These are phyloP conservation scores for Zaprionus tsacasi DNA, from an alignment of 1,140 invertebrate species.

Conservation along the genomic window DNA sequence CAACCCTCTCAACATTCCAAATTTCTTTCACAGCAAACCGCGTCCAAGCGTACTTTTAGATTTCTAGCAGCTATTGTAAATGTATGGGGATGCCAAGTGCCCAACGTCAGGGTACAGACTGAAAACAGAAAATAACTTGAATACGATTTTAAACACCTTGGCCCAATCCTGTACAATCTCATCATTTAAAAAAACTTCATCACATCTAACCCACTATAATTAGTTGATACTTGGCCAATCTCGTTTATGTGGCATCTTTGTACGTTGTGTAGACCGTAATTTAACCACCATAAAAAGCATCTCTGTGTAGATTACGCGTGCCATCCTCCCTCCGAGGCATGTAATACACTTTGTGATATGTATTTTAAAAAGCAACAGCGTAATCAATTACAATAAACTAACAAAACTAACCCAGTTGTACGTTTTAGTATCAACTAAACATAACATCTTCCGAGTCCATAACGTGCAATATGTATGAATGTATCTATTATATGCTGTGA, in stretches of 20 bases:
- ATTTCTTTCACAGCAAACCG: conserved; percentile 21
- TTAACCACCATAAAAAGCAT: conserved; percentile 30
- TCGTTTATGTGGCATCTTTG: conserved; percentile 32
- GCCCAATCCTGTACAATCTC: background rate
- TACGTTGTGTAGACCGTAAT: conserved; percentile 37
- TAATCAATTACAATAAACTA: conserved; percentile 46
- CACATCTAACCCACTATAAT: conserved; percentile 14
- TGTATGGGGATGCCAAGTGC: conserved; percentile 5
- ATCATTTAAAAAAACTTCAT: conserved; percentile 9
- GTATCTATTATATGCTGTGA: conserved; percentile 23
- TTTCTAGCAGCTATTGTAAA: background rate
- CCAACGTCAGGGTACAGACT: conserved; percentile 36
- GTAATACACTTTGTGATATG: conserved; percentile 68
- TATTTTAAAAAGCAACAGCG: conserved; percentile 51
- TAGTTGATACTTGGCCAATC: conserved; percentile 19
- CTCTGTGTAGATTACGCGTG: conserved; percentile 22
- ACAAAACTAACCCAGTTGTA: conserved; percentile 41
- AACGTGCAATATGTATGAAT: conserved; percentile 32
- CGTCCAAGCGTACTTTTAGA: conserved; percentile 54
- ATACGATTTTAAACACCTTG: conserved; percentile 15
- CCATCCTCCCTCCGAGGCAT: conserved; percentile 3
- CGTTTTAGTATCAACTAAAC: conserved; percentile 37
- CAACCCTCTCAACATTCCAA: background rate
- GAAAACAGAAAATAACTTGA: conserved; percentile 7
- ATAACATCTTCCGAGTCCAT: conserved; percentile 35